phyloP scores from a whole-genome alignment of 2,797 vertebrate species.

The Acomys russatus region DNA sequence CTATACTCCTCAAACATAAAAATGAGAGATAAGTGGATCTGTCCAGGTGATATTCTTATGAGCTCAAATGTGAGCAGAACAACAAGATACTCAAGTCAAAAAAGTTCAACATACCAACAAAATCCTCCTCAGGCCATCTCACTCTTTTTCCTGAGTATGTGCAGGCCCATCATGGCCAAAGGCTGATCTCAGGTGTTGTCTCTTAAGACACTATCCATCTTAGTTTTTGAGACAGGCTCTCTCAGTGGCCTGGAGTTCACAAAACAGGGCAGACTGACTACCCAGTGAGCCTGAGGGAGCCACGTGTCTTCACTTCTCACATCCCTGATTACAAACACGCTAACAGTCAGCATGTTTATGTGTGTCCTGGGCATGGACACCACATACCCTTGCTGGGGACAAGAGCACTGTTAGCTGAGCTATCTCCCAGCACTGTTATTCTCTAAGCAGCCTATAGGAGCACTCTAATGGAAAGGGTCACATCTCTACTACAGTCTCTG shows the following conservation, averaged over 20 bases:
- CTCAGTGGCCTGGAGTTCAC: neutral
- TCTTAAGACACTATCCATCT: neutral
- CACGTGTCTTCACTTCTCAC: neutral
- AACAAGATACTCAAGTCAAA: neutral
- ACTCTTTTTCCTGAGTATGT: no score
- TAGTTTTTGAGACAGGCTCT: neutral
- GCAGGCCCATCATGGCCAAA: neutral
- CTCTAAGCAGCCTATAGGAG: neutral
- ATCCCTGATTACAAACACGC: neutral
- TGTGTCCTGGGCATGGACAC: no score
- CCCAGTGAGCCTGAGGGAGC: neutral
- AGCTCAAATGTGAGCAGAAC: neutral
- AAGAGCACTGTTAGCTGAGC: neutral
- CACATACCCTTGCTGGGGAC: neutral
- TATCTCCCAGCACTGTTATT: neutral
- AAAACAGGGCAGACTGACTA: neutral
- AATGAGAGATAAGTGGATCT: neutral
- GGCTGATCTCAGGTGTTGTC: neutral
- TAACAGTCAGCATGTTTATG: no score
- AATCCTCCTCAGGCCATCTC: neutral
- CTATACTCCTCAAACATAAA: conserved; percentile 7
- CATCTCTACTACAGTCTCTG: neutral
- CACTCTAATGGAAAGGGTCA: neutral
- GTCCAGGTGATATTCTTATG: conserved; percentile 22
- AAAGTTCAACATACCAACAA: neutral